phyloP scores from a whole-genome alignment of 1,140 invertebrate genomes.

The Aphidius ervi region DNA sequence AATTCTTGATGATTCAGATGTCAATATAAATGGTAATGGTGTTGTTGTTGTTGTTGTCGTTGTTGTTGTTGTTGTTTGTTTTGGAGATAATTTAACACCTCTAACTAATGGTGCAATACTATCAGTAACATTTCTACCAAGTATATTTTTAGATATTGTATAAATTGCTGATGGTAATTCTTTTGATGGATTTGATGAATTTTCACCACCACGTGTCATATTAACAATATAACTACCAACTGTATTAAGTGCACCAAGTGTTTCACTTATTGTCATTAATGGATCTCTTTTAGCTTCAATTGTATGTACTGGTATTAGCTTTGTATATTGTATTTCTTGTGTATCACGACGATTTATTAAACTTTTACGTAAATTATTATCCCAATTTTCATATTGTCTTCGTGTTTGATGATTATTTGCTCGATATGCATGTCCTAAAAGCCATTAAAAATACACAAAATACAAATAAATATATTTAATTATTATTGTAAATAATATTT shows the following conservation, averaged over 20 bases:
- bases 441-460: too few relatives aligned
- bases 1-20: slow-evolving; percentile 24
- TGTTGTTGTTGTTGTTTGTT: slow-evolving; percentile 44
- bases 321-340: slow-evolving; percentile 35
- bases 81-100: slow-evolving; percentile 60
- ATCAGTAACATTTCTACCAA: slow-evolving; percentile 73
- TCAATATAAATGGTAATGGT: slow-evolving; percentile 14
- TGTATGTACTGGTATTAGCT: slow-evolving; percentile 23
- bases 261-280: slow-evolving; percentile 54
- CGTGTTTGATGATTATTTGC: slow-evolving; percentile 25
- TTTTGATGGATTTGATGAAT: slow-evolving; percentile 49
- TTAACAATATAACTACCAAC: slow-evolving; percentile 79
- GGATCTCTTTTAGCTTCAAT: slow-evolving; percentile 39
- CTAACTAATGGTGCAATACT: slow-evolving; percentile 71
- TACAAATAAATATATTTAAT: too few relatives aligned
- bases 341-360: slow-evolving; percentile 35
- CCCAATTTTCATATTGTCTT: slow-evolving; percentile 40
- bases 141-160: slow-evolving; percentile 75
- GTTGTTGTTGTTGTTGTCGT: slow-evolving; percentile 33
- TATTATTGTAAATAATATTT: too few relatives aligned
- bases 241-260: slow-evolving; percentile 72
- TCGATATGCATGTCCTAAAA: too few relatives aligned
- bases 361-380: slow-evolving; percentile 31
- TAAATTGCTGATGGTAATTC: slow-evolving; percentile 70
- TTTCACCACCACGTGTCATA: slow-evolving; percentile 60